These are phyloP conservation scores for Gymnothorax reevesii DNA, from an alignment of 2,797 vertebrate genomes.

Conservation along the genomic window DNA sequence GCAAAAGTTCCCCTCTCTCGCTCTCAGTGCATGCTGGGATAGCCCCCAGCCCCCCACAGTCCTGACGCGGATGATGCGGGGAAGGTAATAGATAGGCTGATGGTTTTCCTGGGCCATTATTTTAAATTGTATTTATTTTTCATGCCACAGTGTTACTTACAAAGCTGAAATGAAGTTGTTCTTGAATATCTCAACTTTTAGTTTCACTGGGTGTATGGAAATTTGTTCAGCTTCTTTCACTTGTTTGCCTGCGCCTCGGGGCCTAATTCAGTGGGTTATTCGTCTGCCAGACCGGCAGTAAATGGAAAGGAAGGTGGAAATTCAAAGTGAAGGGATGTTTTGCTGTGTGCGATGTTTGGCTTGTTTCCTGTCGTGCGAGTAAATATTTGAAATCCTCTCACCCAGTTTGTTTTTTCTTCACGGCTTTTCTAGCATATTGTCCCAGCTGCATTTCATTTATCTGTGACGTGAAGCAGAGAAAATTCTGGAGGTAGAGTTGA, in stretches of 20 bases:
- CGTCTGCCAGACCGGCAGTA: not conserved
- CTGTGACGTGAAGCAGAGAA: not conserved
- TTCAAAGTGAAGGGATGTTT: not conserved
- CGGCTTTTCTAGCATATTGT: not conserved
- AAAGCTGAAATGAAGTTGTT: not conserved
- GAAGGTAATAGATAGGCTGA: too few species aligned
- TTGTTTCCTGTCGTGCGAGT: not conserved
- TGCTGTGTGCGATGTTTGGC: not conserved
- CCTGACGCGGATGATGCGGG: too few species aligned
- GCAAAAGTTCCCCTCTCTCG: too few species aligned
- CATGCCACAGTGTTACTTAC: not conserved
- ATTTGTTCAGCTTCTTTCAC: not conserved
- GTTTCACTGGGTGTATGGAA: not conserved
- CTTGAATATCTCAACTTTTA: not conserved
- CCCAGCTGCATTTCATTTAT: not conserved
- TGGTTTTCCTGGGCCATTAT: not conserved
- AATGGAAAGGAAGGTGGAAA: too few species aligned
- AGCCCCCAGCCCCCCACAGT: too few species aligned
- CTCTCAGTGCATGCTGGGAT: too few species aligned
- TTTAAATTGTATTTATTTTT: not conserved
- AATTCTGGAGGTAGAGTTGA: not conserved
- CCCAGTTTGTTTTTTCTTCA: not conserved
- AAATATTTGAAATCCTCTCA: not conserved
- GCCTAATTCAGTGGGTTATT: not conserved
- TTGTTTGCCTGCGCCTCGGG: not conserved